Percentiles rank a stretch among this genome's conserved stretches.
These are phyloP conservation scores for Cataglyphis albicans DNA, from an alignment of 2,888 invertebrate species.

Conservation along the genomic window DNA sequence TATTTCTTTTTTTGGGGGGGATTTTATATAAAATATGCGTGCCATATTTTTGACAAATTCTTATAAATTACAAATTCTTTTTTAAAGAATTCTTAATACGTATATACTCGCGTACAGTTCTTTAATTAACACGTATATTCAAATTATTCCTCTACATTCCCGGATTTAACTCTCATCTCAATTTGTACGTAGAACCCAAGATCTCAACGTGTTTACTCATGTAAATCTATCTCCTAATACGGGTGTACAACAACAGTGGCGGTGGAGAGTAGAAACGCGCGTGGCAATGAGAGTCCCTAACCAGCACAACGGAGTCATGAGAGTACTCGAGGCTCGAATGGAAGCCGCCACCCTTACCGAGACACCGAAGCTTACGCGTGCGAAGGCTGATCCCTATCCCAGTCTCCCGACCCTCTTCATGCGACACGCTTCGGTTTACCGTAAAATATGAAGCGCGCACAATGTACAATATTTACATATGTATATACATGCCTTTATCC, in stretches of 20 bases:
- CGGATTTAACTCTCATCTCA: slow-evolving; percentile 75
- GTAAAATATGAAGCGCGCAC: slow-evolving; percentile 74
- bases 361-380: slow-evolving; percentile 27
- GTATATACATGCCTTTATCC: slow-evolving; percentile 62
- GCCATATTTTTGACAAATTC: background rate
- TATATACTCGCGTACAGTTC: background rate
- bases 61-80: background rate
- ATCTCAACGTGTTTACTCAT: slow-evolving; percentile 75
- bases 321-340: slow-evolving; percentile 55
- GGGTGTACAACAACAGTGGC: slow-evolving; percentile 61
- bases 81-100: background rate
- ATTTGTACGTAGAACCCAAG: slow-evolving; percentile 74
- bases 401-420: slow-evolving; percentile 62
- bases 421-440: slow-evolving; percentile 71
- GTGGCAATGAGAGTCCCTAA: slow-evolving; percentile 60
- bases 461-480: slow-evolving; percentile 63
- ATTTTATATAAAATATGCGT: background rate
- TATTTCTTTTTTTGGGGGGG: background rate
- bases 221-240: slow-evolving; percentile 78
- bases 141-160: slow-evolving; percentile 68
- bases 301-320: slow-evolving; percentile 59
- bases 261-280: slow-evolving; percentile 42
- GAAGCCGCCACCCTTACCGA: slow-evolving; percentile 33
- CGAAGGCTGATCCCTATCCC: slow-evolving; percentile 38
- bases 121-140: slow-evolving; percentile 55